A percentile compares a stretch with the other conserved stretches of the same genome.
Conservation (phyloP, 2,797 vertebrate genomes). For the Sebastes oblongus region DNA sequence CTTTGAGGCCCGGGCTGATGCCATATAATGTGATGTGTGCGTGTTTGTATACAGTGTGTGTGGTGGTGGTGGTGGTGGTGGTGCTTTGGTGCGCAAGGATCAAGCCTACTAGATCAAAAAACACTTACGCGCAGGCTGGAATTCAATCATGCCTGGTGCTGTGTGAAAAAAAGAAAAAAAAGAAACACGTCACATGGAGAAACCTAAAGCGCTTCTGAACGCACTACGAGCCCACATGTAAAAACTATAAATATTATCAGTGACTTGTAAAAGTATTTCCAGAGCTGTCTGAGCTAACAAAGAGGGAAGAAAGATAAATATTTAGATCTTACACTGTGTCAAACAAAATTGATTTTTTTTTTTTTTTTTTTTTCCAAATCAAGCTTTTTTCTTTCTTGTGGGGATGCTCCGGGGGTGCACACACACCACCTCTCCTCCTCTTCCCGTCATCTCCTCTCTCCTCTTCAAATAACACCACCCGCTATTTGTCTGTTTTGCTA, state of each 20-base stretch:
- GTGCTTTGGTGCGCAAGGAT: conserved; percentile 61
- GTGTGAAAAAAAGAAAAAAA: background rate
- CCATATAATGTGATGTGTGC: conserved; percentile 65
- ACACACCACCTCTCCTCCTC: conserved; percentile 8
- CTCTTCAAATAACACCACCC: background rate
- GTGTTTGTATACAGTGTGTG: conserved; percentile 18
- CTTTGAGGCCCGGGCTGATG: conserved; percentile 75
- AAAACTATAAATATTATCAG: conserved; percentile 67
- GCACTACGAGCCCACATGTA: conserved; percentile 50
- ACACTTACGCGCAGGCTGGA: conserved; percentile 65
- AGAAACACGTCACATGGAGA: conserved; percentile 44
- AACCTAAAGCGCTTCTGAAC: conserved; percentile 40
- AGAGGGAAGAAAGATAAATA: conserved; percentile 53
- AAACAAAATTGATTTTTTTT: conserved; percentile 36
- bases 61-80: conserved; percentile 18
- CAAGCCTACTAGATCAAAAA: conserved; percentile 73
- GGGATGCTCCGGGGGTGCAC: conserved; percentile 12
- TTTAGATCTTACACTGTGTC: conserved; percentile 58
- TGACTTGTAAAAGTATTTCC: conserved; percentile 62
- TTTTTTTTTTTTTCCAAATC: conserved; percentile 21
- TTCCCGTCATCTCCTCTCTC: background rate
- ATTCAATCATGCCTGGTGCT: conserved; percentile 67
- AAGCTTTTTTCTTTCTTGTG: conserved; percentile 15
- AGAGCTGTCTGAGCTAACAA: conserved; percentile 57
- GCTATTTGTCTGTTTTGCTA: conserved; percentile 25